Evolutionary conservation across 2,888 invertebrate species (phyloP), one percentile per base, ranked within the genome.

Genomic region (Linhomoeus sp.): DNA sequence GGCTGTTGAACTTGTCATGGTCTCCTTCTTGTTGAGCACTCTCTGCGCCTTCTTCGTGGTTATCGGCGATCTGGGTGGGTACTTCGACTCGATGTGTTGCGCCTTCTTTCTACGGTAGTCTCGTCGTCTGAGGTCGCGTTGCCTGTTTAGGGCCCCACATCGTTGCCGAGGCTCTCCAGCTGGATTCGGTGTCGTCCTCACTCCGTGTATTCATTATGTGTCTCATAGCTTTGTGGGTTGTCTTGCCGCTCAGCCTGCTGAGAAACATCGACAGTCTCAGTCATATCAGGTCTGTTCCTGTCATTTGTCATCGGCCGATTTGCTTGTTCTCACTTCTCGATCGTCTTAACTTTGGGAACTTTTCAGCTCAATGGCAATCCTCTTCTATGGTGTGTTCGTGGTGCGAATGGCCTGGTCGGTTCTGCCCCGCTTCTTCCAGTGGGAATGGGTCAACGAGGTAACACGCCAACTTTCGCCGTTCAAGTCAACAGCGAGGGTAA

Each of bases 41-140:
- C 83, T 87, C 58, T 81, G 94, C 46, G 90, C 92, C 3, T 92
- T 86, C 67, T 85, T 87, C 67, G 90, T 94, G 20, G 86, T 94
- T n/a, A 84, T 94, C 54, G 94, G 94, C 1, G 94, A 94, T 66
- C 72, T 94, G 42, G 88, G 87, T 1, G 92, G 92, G 20, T 81
- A 81, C 60, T 84, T 58, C 12, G 12, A 5, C 29, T 9, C 29
- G 7, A 29, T 12, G 5, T 29, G 29, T 29, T 29, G 29, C 29
- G 29, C 29, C n/a, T n/a, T n/a, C n/a, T n/a, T n/a, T n/a, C n/a
- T n/a, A n/a, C n/a, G n/a, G n/a, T n/a, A n/a, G n/a, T n/a, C n/a
- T n/a, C n/a, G n/a, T n/a, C n/a, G n/a, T n/a, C n/a, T n/a, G n/a
- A n/a, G n/a, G n/a, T n/a, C n/a, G n/a, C n/a, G n/a, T n/a, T n/a